Conservation (phyloP, 2,113 vertebrate species). For the Actinemys pallida region DNA sequence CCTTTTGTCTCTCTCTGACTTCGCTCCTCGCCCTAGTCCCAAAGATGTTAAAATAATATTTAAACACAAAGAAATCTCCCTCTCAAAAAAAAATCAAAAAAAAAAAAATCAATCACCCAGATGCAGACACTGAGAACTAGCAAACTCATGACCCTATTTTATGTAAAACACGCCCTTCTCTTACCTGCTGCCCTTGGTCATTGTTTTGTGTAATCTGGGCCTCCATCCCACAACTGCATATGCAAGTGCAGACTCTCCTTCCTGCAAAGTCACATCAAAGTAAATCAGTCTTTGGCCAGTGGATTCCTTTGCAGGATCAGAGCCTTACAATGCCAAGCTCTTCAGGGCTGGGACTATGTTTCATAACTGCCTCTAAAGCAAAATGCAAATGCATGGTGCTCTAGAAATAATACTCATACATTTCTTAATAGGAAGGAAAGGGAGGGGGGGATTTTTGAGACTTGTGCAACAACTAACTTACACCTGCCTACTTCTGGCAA, state of each 20-base stretch:
- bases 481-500: neutral
- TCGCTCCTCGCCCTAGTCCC: neutral
- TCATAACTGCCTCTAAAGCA: neutral
- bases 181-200: rapidly evolving
- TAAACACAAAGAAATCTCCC: neutral
- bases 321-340: neutral
- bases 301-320: rapidly evolving
- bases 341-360: neutral
- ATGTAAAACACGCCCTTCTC: neutral
- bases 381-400: neutral
- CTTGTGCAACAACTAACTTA: neutral
- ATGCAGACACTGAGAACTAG: neutral
- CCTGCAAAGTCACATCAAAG: neutral
- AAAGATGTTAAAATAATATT: neutral
- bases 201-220: neutral
- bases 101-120: neutral
- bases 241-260: neutral
- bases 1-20: neutral
- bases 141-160: neutral
- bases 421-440: neutral
- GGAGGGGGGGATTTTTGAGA: neutral
- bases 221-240: neutral
- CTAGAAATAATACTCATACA: neutral
- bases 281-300: rapidly evolving
- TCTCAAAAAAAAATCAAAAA: neutral